Evolutionary conservation across 1,140 invertebrate species (phyloP), one percentile per base, ranked within the genome.

Genomic region (Magallana ariakensis): DNA sequence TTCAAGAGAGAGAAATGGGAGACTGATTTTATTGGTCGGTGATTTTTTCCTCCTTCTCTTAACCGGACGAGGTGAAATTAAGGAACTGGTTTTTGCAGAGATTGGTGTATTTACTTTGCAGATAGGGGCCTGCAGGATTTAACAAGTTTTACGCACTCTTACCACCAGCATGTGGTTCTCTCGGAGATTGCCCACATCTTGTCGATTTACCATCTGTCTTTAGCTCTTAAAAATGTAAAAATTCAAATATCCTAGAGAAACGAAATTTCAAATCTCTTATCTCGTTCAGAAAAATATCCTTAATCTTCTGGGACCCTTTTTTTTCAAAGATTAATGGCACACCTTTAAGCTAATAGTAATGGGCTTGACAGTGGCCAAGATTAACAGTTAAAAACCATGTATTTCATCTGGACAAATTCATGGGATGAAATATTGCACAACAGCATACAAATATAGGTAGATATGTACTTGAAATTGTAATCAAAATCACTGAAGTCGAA

Each of bases 81-180:
- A 26, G 33, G 66, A 75, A 75, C 66, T 75, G 22, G 66, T 75
- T 75, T 62, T 75, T 75, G 66, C 66, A 75, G 66, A 75, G 22
- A 75, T 26, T 26, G 66, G 66, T 75, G 66, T 75, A 75, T 75
- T 75, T 75, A 75, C 66, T 75, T 75, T 75, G 66, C 66, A 75
- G 66, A 75, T 75, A 75, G 66, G 66, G 66, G 33, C 22, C 13
- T 26, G 33, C 66, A 26, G 66, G 66, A 75, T 75, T 75, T 75
- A 26, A 75, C 66, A 75, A 75, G 66, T 75, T 75, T 46, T 46
- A 46, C 22, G 19, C 15, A 13, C 66, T 19, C 66, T 46, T 13
- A 75, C 66, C 66, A 75, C 13, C 10, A 75, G 66, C 66, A 75
- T 75, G 66, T 75, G 66, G 66, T 75, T 75, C 11, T 46, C 19